Evolutionary conservation across 1,140 invertebrate genomes (phyloP), one percentile per base, ranked within the genome.

Genomic region (Sinella curviseta): DNA sequence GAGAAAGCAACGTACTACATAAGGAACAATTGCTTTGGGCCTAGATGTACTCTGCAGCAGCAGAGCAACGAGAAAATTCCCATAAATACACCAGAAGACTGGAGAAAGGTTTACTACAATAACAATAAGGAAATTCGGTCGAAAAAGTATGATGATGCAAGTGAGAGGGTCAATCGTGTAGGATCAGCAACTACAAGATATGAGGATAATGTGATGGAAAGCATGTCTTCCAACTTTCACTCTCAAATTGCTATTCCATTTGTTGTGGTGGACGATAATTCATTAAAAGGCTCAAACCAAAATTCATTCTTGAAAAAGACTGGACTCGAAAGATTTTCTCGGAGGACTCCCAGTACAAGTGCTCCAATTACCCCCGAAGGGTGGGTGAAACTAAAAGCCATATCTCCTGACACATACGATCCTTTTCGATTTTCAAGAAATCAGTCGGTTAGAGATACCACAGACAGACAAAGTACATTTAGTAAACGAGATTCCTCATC

Each of bases 331-430:
- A 36, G 74, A 30, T 48, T 28, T 30, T 31, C 74, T 2, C 14
- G 35, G 16, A 34, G 8, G 17, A 14, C 73, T 20, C 75, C 74
- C 3, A 79, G 78, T 1, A 75, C 82, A 65, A 39, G 17, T 60
- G n/a, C n/a, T 26, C 60, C 1, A n/a, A 77, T 55, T 30, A 31
- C 74, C 0, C 20, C 79, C 26, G 74, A 79, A 17, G 55, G 39
- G 4, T 83, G 83, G 83, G 81, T 83, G 26, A 79, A 83, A 77
- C 31, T 83, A 2, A 70, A 81, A 74, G 77, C 83, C 17, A 34
- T 81, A 1, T 70, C 80, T 17, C 76, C 80, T 36, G 33, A 70
- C 26, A 31, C 57, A 0, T 83, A 83, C 39, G 83, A 83, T 48
- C 83, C 83, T 28, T 82, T 82, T 60, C 31, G 70, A 26, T 73